Evolutionary conservation across 2,888 invertebrate species (phyloP).

Genomic region (Vanessa cardui): DNA sequence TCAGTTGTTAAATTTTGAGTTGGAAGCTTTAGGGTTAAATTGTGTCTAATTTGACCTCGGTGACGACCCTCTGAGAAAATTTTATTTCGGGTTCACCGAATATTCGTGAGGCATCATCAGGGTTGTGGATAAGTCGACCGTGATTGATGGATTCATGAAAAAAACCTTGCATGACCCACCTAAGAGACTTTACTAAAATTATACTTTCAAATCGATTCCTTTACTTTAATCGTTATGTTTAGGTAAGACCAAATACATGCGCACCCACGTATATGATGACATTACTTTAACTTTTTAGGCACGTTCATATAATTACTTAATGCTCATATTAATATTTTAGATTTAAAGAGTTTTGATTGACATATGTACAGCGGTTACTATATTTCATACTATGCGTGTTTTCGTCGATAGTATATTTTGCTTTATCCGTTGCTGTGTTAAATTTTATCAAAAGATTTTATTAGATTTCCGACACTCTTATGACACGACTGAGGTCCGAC

Average conservation of each 20-base stretch:
- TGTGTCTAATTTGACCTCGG: slow-evolving; percentile 64
- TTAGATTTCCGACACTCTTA: slow-evolving; percentile 18
- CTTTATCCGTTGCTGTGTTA: background rate
- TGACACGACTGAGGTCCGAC: slow-evolving; percentile 25
- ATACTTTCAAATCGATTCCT: background rate
- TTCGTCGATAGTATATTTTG: too few species aligned
- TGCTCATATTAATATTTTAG: too few species aligned
- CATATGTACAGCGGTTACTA: too few species aligned
- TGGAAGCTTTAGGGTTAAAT: slow-evolving; percentile 60
- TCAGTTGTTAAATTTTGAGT: slow-evolving; percentile 56
- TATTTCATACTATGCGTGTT: too few species aligned
- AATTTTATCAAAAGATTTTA: slow-evolving; percentile 14
- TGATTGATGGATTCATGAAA: slow-evolving; percentile 22
- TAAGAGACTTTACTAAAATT: background rate
- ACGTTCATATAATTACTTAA: too few species aligned
- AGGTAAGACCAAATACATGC: background rate
- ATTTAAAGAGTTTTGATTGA: too few species aligned
- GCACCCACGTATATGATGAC: background rate
- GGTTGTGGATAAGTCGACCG: slow-evolving; percentile 34
- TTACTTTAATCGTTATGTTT: background rate
- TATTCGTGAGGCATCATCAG: slow-evolving; percentile 53
- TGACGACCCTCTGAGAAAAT: slow-evolving; percentile 56
- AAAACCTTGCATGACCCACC: background rate
- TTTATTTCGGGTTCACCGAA: slow-evolving; percentile 63
- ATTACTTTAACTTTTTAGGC: too few species aligned